Base-by-base conservation (phyloP, 2,113 vertebrate genomes). In the Tautogolabrus adspersus region DNA sequence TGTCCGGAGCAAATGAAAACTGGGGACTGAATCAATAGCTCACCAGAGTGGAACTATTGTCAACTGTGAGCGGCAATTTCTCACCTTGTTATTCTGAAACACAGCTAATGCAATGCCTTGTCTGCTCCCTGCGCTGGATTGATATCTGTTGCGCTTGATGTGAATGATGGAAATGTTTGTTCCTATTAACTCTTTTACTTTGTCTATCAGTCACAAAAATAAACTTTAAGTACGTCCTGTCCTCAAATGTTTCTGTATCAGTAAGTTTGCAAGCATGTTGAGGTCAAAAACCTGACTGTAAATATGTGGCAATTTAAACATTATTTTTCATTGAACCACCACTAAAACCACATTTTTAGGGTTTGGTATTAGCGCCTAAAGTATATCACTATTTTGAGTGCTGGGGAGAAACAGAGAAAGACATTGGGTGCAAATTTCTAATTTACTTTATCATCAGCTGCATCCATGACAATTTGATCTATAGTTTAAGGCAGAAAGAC, bases 61-160 rank as follows among this genome's bases (percentile, higher is more conserved):
- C 16, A 46, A 75, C 79, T 84, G 88, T 84, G 77, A 90, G 78
- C 66, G 72, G 83, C 85, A 83, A 89, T 92, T 89, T 94, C 88
- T 88, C 93, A 89, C 92, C 91, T 93, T 94, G 93, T 94, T 79
- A 10, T 76, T 82, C 79, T 89, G 89, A 93, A 94, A 93, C 87
- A 57, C 92, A 91, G 89, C 82, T 93, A 93, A 94, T 91, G 82
- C 87, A 83, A 54, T 55, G 59, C 72, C 69, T 62, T 81, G 72
- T 84, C 72, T 72, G 44, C 82, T 49, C 22, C 49, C 34, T 75
- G 67, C 79, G 58, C 54, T 83, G 81, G 81, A 86, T 83, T 93
- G 91, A 90, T 92, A 92, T 93, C 89, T 92, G 88, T 91, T 90
- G 88, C 73, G 3, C 84, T 72, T 59, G 19, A 52, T 52, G 49